Conservation (phyloP, 2,888 invertebrate genomes). For the Limulus polyphemus region DNA sequence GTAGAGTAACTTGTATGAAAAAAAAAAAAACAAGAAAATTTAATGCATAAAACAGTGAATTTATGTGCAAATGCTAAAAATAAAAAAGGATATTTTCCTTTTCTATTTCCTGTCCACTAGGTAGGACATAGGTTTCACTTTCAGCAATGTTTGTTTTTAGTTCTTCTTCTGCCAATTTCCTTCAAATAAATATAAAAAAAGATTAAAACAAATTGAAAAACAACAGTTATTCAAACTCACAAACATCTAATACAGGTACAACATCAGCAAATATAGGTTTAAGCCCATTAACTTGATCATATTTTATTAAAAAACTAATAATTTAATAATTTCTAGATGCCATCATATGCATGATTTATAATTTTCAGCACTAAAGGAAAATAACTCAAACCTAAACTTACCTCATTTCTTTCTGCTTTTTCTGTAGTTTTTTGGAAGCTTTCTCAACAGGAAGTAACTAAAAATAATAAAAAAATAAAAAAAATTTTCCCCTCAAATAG, state of each 20-base stretch:
- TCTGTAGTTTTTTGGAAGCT: constrained; percentile 60
- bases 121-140: constrained; percentile 53
- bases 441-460: constrained; percentile 76
- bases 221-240: neutral
- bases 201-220: constrained; percentile 4
- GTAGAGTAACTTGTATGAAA: neutral
- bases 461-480: constrained; percentile 33
- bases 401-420: constrained; percentile 54
- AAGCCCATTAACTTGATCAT: too few relatives aligned
- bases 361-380: too few relatives aligned
- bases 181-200: constrained; percentile 28
- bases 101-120: constrained; percentile 57
- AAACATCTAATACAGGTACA: neutral
- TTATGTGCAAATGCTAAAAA: constrained; percentile 35
- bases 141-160: constrained; percentile 57
- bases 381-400: constrained; percentile 29
- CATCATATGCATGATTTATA: too few relatives aligned
- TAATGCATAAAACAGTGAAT: neutral
- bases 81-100: constrained; percentile 46
- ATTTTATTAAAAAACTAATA: too few relatives aligned
- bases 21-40: neutral
- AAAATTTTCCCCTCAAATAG: too few relatives aligned
- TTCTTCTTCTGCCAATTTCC: constrained; percentile 64
- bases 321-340: too few relatives aligned
- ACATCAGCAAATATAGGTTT: too few relatives aligned